Evolutionary conservation across 2,888 invertebrate species (phyloP).

Genomic region (Cephus pulcher): DNA sequence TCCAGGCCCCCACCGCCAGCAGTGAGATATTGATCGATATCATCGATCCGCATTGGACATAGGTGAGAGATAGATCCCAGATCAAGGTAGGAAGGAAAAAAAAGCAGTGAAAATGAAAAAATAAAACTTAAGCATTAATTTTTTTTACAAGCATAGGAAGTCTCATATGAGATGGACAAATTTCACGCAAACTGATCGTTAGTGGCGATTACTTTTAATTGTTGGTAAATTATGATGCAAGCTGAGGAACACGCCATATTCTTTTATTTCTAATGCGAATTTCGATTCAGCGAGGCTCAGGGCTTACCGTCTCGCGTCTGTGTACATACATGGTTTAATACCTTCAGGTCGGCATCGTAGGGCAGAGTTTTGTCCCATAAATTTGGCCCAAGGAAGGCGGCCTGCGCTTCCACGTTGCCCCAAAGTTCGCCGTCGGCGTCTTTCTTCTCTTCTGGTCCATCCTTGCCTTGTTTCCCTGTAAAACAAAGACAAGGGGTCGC

Average conservation of each 20-base stretch:
- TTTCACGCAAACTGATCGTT: background rate
- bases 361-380: conserved; percentile 95
- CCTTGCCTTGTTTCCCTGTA: conserved; percentile 64
- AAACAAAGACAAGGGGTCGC: conserved; percentile 14
- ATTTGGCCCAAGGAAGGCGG: conserved; percentile 95
- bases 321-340: conserved; percentile 70
- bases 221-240: conserved; percentile 7
- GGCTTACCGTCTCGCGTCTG: conserved; percentile 64
- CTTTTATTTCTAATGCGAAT: conserved; percentile 6
- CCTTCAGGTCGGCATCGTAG: conserved; percentile 96
- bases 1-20: background rate
- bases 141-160: background rate
- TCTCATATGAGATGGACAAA: background rate
- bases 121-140: background rate
- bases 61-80: background rate
- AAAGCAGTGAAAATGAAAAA: conserved; percentile 5
- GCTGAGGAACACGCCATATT: background rate
- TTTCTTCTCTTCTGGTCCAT: conserved; percentile 75
- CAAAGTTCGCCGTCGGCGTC: conserved; percentile 85
- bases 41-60: background rate
- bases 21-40: background rate
- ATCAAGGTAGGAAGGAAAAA: conserved; percentile 8
- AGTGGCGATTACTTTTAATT: background rate
- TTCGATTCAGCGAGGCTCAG: conserved; percentile 23
- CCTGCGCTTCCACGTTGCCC: conserved; percentile 89